Evolutionary conservation across 2,888 invertebrate genomes (phyloP).

Genomic region (Pecten maximus): DNA sequence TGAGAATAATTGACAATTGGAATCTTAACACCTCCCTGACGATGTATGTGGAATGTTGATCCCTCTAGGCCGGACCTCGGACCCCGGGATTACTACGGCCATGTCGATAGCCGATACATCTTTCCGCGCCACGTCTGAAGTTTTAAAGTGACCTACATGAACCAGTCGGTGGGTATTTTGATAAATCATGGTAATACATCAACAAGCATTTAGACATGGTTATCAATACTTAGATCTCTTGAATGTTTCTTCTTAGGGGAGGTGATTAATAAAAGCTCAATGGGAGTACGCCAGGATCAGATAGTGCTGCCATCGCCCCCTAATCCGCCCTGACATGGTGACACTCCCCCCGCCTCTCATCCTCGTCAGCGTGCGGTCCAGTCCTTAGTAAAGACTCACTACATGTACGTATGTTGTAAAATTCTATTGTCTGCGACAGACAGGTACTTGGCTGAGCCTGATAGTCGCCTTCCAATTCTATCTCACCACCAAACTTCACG

Average conservation of each 20-base stretch:
- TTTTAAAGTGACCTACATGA: background rate
- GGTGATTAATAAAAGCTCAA: background rate
- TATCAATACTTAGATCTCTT: conserved; percentile 24
- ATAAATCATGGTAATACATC: background rate
- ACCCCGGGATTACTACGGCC: background rate
- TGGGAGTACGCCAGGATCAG: background rate
- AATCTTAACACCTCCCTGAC: background rate
- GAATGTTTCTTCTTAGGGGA: background rate
- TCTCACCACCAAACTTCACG: background rate
- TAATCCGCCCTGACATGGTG: background rate
- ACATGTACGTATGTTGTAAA: background rate
- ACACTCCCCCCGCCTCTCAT: background rate
- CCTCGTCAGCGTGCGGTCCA: background rate
- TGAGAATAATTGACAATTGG: background rate
- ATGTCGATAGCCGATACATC: background rate
- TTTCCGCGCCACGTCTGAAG: background rate
- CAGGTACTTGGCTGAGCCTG: background rate
- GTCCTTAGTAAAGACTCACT: background rate
- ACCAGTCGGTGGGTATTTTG: background rate
- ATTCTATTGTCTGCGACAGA: conserved; percentile 13
- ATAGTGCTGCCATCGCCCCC: background rate
- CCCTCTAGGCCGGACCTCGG: background rate
- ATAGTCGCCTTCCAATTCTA: background rate
- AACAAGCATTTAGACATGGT: background rate
- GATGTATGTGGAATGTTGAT: background rate